These are phyloP conservation scores for Slavum lentiscoides DNA, from an alignment of 2,888 invertebrate species.

Conservation along the genomic window DNA sequence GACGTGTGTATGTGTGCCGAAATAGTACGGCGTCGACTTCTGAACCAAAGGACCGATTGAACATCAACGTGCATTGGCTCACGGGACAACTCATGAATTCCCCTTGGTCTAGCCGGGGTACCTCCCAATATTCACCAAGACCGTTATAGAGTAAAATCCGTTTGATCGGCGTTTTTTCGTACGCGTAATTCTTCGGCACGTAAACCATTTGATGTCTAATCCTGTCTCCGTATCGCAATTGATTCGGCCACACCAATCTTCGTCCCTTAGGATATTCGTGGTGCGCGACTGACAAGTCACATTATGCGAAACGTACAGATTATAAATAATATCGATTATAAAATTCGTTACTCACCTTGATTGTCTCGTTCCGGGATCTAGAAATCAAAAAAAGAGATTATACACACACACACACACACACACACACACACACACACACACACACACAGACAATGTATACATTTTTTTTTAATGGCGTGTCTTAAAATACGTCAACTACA, in stretches of 20 bases:
- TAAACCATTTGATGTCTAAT: constrained; percentile 86
- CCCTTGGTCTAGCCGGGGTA: constrained; percentile 68
- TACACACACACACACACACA: no score
- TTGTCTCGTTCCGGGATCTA: no score
- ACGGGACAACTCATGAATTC: constrained; percentile 81
- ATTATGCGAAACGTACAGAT: no score
- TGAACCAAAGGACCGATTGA: constrained; percentile 72
- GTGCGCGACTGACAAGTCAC: no score
- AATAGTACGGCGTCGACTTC: constrained; percentile 86
- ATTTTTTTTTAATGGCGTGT: no score
- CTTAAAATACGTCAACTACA: no score
- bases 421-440: no score
- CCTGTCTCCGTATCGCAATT: constrained; percentile 71
- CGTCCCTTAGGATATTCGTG: no score
- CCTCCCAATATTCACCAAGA: constrained; percentile 72
- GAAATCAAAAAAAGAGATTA: no score
- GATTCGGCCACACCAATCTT: constrained; percentile 71
- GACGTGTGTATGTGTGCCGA: constrained; percentile 79
- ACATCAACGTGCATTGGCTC: constrained; percentile 80
- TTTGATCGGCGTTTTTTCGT: constrained; percentile 65
- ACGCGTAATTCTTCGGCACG: constrained; percentile 71
- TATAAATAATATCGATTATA: no score
- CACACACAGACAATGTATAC: no score
- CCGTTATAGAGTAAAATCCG: constrained; percentile 83
- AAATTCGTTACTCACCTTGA: no score